Conservation (phyloP, 2,888 invertebrate genomes). For the Meghimatium bilineatum region DNA sequence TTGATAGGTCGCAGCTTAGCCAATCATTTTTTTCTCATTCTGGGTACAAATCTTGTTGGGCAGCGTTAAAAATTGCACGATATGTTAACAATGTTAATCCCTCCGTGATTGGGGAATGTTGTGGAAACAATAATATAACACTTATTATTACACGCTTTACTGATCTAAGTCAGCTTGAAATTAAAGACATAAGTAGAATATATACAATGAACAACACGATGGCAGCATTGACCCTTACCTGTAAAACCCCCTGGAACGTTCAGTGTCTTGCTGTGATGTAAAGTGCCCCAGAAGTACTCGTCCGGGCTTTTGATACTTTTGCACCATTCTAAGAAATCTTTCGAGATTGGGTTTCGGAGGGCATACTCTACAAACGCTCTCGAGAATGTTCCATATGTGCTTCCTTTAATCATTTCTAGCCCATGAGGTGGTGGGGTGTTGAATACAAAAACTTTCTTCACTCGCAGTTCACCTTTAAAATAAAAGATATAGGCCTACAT, state of each 20-base stretch:
- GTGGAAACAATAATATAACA: too few species aligned
- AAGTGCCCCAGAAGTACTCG: slow-evolving; percentile 76
- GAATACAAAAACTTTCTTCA: slow-evolving; percentile 18
- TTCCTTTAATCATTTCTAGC: slow-evolving; percentile 71
- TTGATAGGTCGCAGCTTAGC: too few species aligned
- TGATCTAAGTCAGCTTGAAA: too few species aligned
- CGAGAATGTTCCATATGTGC: slow-evolving; percentile 75
- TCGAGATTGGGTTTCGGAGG: slow-evolving; percentile 61
- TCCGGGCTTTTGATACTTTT: slow-evolving; percentile 73
- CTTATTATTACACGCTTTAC: too few species aligned
- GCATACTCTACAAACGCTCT: slow-evolving; percentile 73
- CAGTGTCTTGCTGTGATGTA: slow-evolving; percentile 72
- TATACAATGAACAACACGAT: background rate
- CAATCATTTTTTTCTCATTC: too few species aligned
- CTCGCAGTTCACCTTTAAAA: slow-evolving; percentile 1
- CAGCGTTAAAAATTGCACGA: too few species aligned
- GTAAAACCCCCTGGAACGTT: slow-evolving; percentile 71
- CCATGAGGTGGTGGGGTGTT: slow-evolving; percentile 58
- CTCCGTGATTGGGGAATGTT: too few species aligned
- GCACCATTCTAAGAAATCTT: slow-evolving; percentile 72
- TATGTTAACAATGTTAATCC: too few species aligned
- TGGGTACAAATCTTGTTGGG: too few species aligned
- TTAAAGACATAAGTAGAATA: too few species aligned
- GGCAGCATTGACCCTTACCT: slow-evolving; percentile 56
- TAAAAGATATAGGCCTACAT: too few species aligned